Evolutionary conservation across 2,113 vertebrate species (phyloP).

Genomic region (Dendrocopos noguchii): DNA sequence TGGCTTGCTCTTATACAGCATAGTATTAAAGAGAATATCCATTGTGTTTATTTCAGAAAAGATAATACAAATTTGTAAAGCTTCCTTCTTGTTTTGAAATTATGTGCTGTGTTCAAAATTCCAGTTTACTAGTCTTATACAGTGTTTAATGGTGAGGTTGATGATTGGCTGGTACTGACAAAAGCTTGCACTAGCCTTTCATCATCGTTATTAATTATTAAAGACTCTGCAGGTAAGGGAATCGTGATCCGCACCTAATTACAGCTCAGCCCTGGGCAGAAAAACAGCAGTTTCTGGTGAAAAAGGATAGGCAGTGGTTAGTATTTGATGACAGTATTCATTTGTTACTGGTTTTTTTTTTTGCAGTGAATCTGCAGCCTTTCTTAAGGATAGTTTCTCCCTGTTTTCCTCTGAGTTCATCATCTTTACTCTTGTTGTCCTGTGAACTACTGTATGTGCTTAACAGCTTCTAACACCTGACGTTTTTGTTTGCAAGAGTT

Average conservation of each 20-base stretch:
- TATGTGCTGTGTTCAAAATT: neutral
- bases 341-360: neutral
- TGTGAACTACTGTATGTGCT: neutral
- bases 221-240: neutral
- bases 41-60: neutral
- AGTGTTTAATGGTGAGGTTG: neutral
- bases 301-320: neutral
- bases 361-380: neutral
- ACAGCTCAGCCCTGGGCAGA: neutral
- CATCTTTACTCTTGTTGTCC: neutral
- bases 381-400: constrained; percentile 31
- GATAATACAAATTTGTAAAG: neutral
- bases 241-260: neutral
- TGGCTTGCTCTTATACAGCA: neutral
- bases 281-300: neutral
- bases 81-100: neutral
- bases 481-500: neutral
- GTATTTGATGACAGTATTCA: neutral
- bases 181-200: neutral
- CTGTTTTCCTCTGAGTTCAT: neutral
- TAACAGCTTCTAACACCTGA: neutral
- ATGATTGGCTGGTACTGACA: neutral
- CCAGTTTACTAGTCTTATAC: neutral
- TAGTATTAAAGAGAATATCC: neutral
- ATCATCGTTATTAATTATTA: neutral